Evolutionary conservation across 2,797 vertebrate species (phyloP).

Genomic region (Falco peregrinus): DNA sequence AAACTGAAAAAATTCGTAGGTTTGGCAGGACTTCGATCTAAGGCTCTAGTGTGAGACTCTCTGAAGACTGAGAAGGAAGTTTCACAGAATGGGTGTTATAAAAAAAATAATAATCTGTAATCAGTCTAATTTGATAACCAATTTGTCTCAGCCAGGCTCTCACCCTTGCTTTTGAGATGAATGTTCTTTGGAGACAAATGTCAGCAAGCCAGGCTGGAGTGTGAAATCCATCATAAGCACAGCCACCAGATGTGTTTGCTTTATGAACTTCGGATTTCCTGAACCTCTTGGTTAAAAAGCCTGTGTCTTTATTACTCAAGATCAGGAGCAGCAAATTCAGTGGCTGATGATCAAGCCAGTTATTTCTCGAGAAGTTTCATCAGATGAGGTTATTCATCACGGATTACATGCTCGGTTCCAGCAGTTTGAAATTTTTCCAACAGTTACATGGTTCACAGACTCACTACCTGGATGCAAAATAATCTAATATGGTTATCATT

Average conservation of each 20-base stretch:
- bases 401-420: neutral
- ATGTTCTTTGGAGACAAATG: constrained; percentile 36
- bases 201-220: neutral
- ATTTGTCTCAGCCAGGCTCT: constrained; percentile 55
- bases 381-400: neutral
- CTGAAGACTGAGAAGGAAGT: constrained; percentile 26
- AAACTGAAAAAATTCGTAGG: neutral
- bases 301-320: neutral
- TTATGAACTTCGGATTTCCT: neutral
- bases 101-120: constrained; percentile 19
- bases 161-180: constrained; percentile 23
- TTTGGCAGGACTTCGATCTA: neutral
- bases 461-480: neutral
- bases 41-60: neutral
- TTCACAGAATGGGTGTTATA: constrained; percentile 20
- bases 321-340: neutral
- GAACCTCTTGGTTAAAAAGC: neutral
- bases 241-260: constrained; percentile 14
- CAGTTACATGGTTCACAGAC: neutral
- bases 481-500: neutral
- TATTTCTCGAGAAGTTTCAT: neutral
- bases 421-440: neutral
- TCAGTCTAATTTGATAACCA: constrained; percentile 61
- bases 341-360: neutral
- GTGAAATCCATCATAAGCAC: constrained; percentile 29